Evolutionary conservation across 2,888 invertebrate species (phyloP), one percentile per base, ranked within the genome.

Genomic region (Cantharis rufa): DNA sequence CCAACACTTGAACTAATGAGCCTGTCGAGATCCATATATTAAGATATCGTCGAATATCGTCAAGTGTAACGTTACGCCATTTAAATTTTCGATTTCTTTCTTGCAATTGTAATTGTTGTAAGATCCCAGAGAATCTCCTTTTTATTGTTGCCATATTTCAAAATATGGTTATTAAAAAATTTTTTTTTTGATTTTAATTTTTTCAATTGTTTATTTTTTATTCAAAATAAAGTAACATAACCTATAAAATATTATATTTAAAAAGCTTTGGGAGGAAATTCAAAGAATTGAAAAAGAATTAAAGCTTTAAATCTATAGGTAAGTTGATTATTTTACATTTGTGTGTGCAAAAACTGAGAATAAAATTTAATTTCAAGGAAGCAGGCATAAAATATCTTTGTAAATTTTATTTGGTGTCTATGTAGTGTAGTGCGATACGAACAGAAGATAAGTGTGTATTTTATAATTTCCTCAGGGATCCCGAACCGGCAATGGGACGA

Each of bases 401-500:
- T 85, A 86, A 78, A 86, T 85, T 85, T 85, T 85, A 84, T 85
- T 84, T 81, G 82, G 76, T 78, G 75, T 81, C 78, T 80, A 71
- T 77, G 79, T 73, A 78, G 75, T 81, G 78, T 80, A 80, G 79
- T 81, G 77, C 73, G 75, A 81, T 79, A 81, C 78, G 77, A 79
- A 77, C 76, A 80, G 82, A 80, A 83, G 81, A 82, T 80, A 81
- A 81, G 81, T 82, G 81, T 85, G 86, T 85, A 86, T 87, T 87
- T 87, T 85, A 86, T 88, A 88, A 88, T 88, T 88, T 88, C 88
- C 88, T 87, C 80, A 84, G 88, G 88, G 87, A 88, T 76, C 79
- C 64, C 72, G 72, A 82, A 78, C 79, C 76, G 81, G 78, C 80
- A 80, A 80, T 77, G 78, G 80, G 80, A 80, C 79, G 77, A 75